phyloP scores from a whole-genome alignment of 2,797 vertebrate species.

The Chelidonichthys spinosus region DNA sequence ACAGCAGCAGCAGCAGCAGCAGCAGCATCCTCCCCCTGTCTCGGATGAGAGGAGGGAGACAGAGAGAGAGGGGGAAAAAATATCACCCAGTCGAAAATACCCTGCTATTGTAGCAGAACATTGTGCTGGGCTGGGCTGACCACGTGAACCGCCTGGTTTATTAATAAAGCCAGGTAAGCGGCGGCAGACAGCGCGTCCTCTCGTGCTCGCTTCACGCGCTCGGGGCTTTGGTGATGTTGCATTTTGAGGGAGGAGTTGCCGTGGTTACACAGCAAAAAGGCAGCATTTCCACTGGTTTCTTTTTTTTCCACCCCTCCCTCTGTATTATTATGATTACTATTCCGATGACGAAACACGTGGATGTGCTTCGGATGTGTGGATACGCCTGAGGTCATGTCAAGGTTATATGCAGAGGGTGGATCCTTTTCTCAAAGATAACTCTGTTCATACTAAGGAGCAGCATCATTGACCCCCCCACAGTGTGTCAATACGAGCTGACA shows the following conservation, averaged over 20 bases:
- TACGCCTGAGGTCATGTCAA: conserved; percentile 74
- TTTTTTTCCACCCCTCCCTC: background rate
- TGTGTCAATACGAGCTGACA: too few relatives aligned
- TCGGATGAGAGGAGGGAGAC: conserved; percentile 39
- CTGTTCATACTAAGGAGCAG: background rate
- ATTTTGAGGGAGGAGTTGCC: conserved; percentile 79
- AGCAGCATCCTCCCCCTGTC: conserved; percentile 58
- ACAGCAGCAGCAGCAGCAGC: conserved; percentile 46
- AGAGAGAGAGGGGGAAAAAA: too few relatives aligned
- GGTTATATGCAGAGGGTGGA: conserved; percentile 57
- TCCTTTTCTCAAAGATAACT: background rate
- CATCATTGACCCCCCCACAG: background rate
- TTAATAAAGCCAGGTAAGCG: conserved; percentile 70
- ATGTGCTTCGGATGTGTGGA: conserved; percentile 26
- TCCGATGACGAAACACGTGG: conserved; percentile 68
- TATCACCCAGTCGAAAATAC: conserved; percentile 48
- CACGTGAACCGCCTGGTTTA: conserved; percentile 67
- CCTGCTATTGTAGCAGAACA: conserved; percentile 58
- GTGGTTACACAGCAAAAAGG: conserved; percentile 78
- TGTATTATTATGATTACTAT: background rate
- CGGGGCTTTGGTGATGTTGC: conserved; percentile 68
- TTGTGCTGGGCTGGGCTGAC: conserved; percentile 51
- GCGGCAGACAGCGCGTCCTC: conserved; percentile 47
- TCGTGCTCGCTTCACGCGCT: conserved; percentile 35
- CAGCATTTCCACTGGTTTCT: conserved; percentile 46